A percentile compares a stretch with the other conserved stretches of the same genome.
phyloP scores from a whole-genome alignment of 1,140 invertebrate species.

The Centruroides vittatus region DNA sequence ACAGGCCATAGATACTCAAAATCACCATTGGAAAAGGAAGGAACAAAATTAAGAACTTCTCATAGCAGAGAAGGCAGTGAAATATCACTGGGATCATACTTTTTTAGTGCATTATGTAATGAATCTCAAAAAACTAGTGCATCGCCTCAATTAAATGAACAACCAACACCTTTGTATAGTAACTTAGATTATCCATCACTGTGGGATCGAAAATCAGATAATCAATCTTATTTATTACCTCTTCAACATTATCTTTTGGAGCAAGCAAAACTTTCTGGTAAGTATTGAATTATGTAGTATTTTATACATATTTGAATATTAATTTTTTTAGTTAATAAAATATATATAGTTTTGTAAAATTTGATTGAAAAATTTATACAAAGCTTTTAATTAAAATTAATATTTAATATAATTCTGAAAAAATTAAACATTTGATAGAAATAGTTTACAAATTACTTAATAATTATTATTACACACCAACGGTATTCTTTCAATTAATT shows the following conservation, averaged over 20 bases:
- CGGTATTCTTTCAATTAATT: too few relatives aligned
- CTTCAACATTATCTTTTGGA: conserved; percentile 78
- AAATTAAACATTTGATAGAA: too few relatives aligned
- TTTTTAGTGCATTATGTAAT: conserved; percentile 1
- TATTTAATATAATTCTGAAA: too few relatives aligned
- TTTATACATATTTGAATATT: not conserved
- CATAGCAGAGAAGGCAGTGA: conserved; percentile 8
- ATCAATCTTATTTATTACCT: conserved; percentile 54
- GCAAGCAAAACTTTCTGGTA: conserved; percentile 39
- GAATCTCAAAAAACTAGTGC: conserved; percentile 8
- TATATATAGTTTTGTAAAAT: too few relatives aligned
- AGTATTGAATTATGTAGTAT: not conserved
- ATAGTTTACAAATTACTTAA: too few relatives aligned
- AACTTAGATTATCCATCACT: conserved; percentile 46
- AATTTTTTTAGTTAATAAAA: not conserved
- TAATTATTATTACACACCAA: too few relatives aligned
- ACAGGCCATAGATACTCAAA: not conserved
- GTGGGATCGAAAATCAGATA: conserved; percentile 32
- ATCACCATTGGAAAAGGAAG: conserved; percentile 10
- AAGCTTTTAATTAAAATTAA: too few relatives aligned
- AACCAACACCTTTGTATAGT: conserved; percentile 46
- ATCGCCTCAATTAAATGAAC: conserved; percentile 9
- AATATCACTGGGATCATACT: conserved; percentile 3
- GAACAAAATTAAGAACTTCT: conserved; percentile 1
- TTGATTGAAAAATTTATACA: too few relatives aligned